These are phyloP conservation scores for Remorina albescens DNA, from an alignment of 2,797 vertebrate genomes.

Conservation along the genomic window DNA sequence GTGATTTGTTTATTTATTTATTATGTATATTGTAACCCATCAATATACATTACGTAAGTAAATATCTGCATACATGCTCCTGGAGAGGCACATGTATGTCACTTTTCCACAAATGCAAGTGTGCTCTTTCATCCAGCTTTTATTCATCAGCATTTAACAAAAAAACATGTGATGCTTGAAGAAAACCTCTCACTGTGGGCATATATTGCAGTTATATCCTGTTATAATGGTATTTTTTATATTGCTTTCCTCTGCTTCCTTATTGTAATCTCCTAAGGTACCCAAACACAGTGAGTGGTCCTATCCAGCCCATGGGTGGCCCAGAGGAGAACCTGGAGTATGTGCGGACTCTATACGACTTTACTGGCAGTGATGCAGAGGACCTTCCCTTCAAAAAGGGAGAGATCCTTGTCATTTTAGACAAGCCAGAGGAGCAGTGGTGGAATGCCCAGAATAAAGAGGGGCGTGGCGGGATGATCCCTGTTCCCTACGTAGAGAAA, in stretches of 20 bases:
- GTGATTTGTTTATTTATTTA: too few relatives aligned
- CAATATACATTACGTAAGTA: neutral
- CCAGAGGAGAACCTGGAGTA: constrained; percentile 93
- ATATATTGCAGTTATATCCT: neutral
- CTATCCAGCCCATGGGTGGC: constrained; percentile 84
- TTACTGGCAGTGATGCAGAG: constrained; percentile 95
- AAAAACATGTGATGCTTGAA: neutral
- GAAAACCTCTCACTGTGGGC: neutral
- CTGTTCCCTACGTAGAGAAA: constrained; percentile 98
- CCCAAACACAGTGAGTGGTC: constrained; percentile 86
- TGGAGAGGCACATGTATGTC: neutral
- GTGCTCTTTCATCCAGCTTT: neutral
- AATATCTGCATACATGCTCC: neutral
- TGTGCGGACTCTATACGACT: constrained; percentile 98
- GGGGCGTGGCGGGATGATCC: constrained; percentile 96
- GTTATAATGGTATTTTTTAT: neutral
- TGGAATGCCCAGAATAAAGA: constrained; percentile 99
- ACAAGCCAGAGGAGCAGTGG: constrained; percentile 99
- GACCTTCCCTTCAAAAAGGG: constrained; percentile 98
- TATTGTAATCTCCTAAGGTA: constrained; percentile 81
- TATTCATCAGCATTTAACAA: neutral
- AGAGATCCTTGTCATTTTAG: constrained; percentile 93
- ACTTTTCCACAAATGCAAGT: too few relatives aligned
- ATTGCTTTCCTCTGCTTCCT: neutral
- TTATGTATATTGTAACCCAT: neutral